Conservation (phyloP, 2,113 vertebrate genomes). For the Ploceus nigricollis region DNA sequence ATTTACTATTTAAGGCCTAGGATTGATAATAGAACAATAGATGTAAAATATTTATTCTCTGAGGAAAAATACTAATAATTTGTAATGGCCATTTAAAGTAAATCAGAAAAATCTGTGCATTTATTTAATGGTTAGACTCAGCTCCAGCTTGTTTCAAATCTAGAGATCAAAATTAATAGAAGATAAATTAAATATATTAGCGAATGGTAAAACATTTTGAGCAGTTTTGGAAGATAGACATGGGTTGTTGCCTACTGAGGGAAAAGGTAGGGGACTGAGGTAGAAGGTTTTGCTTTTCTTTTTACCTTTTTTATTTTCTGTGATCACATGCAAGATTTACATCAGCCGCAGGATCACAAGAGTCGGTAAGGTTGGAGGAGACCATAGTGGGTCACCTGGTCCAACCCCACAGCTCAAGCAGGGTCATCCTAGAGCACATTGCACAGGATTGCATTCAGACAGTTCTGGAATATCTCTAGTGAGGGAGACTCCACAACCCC, state of each 20-base stretch:
- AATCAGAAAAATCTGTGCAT: background rate
- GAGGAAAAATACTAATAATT: background rate
- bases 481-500: background rate
- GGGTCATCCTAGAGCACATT: background rate
- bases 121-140: background rate
- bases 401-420: background rate
- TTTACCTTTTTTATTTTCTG: background rate
- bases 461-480: background rate
- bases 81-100: background rate
- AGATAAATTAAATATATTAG: background rate
- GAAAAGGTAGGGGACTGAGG: background rate
- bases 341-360: background rate
- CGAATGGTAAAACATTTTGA: background rate
- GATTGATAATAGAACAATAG: background rate
- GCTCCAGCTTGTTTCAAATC: background rate
- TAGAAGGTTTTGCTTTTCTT: background rate
- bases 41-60: background rate
- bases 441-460: fast-evolving
- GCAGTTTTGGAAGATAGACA: background rate
- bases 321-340: background rate
- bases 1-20: background rate
- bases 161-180: background rate
- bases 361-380: background rate
- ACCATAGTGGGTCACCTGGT: background rate
- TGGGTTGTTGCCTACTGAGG: background rate